phyloP scores from a whole-genome alignment of 2,888 invertebrate species.

The Dione vanillae region DNA sequence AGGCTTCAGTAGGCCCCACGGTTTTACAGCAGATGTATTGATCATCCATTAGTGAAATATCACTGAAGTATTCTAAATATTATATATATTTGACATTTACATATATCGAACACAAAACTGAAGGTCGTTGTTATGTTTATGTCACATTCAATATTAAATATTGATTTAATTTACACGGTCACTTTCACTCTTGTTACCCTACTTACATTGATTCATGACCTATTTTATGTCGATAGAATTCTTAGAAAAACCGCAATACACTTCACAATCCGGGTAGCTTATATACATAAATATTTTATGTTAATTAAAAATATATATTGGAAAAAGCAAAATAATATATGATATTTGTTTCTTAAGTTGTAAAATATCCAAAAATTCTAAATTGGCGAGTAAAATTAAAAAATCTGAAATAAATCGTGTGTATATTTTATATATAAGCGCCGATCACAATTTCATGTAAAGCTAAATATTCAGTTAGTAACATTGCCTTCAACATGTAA shows the following conservation, averaged over 20 bases:
- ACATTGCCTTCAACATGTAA: not conserved
- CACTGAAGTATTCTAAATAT: conserved; percentile 12
- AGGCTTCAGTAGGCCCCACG: conserved; percentile 40
- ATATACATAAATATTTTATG: not conserved
- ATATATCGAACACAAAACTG: conserved; percentile 14
- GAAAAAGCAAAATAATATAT: not conserved
- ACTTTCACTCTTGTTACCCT: conserved; percentile 32
- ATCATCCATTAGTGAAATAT: conserved; percentile 52
- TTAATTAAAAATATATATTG: not conserved
- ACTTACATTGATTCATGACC: conserved; percentile 41
- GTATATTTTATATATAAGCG: not conserved
- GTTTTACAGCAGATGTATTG: conserved; percentile 58
- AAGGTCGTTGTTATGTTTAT: conserved; percentile 39
- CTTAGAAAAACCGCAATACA: conserved; percentile 18
- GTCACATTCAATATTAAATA: conserved; percentile 41
- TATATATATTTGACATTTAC: conserved; percentile 19
- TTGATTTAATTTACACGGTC: conserved; percentile 42
- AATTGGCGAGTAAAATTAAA: not conserved
- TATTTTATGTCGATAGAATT: conserved; percentile 34
- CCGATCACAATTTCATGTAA: not conserved
- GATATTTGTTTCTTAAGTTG: not conserved
- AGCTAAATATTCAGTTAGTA: not conserved
- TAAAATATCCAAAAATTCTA: not conserved
- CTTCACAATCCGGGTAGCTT: not conserved
- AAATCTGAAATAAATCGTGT: not conserved